Conservation (phyloP, 1,140 invertebrate genomes). For the Brachionus rotundiformis region DNA sequence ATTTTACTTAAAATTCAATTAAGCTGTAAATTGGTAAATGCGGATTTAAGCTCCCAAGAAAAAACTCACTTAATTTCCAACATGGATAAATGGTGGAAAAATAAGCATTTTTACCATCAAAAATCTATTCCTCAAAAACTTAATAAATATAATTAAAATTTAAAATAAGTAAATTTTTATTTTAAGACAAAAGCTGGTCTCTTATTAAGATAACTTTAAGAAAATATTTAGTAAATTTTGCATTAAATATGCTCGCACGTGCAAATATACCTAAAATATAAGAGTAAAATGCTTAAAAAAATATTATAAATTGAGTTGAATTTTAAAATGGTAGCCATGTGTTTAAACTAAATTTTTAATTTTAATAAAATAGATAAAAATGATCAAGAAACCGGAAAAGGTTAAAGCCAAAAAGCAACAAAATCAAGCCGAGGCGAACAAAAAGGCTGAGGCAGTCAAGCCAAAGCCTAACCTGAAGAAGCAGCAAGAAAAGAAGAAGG, state of each 20-base stretch:
- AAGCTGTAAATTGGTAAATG: no score
- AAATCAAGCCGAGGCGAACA: background rate
- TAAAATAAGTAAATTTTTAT: background rate
- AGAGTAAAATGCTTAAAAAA: background rate
- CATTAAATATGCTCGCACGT: background rate
- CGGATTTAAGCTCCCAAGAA: no score
- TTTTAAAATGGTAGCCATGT: background rate
- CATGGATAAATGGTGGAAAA: no score
- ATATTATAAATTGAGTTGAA: background rate
- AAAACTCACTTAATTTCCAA: no score
- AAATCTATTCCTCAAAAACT: no score
- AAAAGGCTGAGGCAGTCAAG: background rate
- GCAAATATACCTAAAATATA: conserved; percentile 8
- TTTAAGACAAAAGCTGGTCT: background rate
- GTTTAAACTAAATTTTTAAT: background rate
- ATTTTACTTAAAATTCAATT: no score
- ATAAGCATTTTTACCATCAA: no score
- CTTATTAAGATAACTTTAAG: background rate
- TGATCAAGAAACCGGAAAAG: conserved; percentile 36
- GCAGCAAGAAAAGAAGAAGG: background rate
- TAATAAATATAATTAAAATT: background rate
- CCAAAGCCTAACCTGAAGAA: background rate
- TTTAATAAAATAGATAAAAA: background rate
- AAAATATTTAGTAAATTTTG: conserved; percentile 17
- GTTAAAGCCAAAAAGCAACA: conserved; percentile 28